These are phyloP conservation scores for Glyphotaelius pellucidus DNA, from an alignment of 2,888 invertebrate genomes.

Conservation along the genomic window DNA sequence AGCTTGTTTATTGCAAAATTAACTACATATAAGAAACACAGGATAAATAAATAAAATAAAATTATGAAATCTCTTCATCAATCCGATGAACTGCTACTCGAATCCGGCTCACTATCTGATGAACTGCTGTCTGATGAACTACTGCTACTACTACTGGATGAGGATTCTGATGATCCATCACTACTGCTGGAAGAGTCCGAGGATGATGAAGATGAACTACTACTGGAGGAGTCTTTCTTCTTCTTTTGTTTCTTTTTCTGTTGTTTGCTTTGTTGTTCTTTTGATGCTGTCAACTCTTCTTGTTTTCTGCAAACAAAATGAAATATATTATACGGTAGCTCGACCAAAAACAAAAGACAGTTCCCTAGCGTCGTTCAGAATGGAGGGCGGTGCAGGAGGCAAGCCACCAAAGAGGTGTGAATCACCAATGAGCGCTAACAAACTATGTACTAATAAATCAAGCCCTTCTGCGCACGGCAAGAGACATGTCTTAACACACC, in stretches of 20 bases:
- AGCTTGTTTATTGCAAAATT: background rate
- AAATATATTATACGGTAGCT: background rate
- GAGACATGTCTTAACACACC: too few relatives aligned
- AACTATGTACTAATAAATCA: too few relatives aligned
- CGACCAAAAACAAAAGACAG: too few relatives aligned
- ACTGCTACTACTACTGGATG: conserved; percentile 68
- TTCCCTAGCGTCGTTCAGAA: too few relatives aligned
- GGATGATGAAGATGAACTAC: conserved; percentile 68
- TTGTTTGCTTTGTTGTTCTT: conserved; percentile 55
- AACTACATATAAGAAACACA: background rate
- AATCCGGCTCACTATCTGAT: conserved; percentile 69
- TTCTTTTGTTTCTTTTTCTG: conserved; percentile 71
- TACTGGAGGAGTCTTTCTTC: conserved; percentile 68
- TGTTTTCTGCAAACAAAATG: conserved; percentile 53
- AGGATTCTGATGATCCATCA: conserved; percentile 22
- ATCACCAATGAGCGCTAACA: too few relatives aligned
- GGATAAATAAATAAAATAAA: background rate
- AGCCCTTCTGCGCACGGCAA: too few relatives aligned
- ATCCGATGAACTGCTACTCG: conserved; percentile 68
- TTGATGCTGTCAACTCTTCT: conserved; percentile 47
- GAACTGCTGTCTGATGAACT: conserved; percentile 69
- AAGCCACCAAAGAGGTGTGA: too few relatives aligned
- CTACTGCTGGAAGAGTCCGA: conserved; percentile 17
- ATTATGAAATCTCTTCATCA: background rate
- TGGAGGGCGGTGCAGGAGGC: too few relatives aligned